Base-by-base conservation (phyloP, 2,113 vertebrate genomes). In the Gnathonemus longibarbis region DNA sequence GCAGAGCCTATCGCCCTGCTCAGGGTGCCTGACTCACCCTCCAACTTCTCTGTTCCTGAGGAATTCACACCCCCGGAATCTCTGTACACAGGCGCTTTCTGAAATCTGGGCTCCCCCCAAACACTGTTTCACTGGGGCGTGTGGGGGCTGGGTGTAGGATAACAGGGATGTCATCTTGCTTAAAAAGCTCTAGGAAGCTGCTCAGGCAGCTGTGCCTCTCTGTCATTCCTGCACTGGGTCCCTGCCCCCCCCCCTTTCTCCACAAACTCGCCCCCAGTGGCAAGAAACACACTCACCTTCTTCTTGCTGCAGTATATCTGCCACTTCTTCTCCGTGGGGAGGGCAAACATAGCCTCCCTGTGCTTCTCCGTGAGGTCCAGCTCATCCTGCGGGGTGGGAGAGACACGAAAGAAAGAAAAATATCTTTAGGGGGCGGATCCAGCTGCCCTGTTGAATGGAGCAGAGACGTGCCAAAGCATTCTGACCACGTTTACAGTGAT, bases 281-380 rank as follows among this genome's bases (percentile, higher is more conserved):
- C 74, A 80, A 21, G 35, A 80, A 49, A 45, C 24, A 49, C 10
- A 58, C 95, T 94, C 93, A 97, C 97, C 91, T 97, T 97, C 90
- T 97, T 97, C 94, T 97, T 97, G 95, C 96, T 97, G 93, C 96
- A 97, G 92, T 97, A 97, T 93, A 97, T 97, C 91, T 97, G 97
- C 97, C 97, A 97, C 93, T 97, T 97, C 93, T 97, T 97, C 93
- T 97, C 96, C 0, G 96, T 96, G 0, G 97, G 96, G 91, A 97
- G 96, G 0, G 96, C 97, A 48, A 97, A 97, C 97, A 97, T 97
- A 91, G 97, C 97, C 94, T 97, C 96, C 91, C 97, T 95, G 91
- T 97, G 97, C 92, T 97, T 97, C 93, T 97, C 97, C 0, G 96
- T 95, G 91, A 97, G 97, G 93, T 97, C 97, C 89, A 97, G 96